Conservation (phyloP, 2,113 vertebrate genomes). For the Daboia siamensis region DNA sequence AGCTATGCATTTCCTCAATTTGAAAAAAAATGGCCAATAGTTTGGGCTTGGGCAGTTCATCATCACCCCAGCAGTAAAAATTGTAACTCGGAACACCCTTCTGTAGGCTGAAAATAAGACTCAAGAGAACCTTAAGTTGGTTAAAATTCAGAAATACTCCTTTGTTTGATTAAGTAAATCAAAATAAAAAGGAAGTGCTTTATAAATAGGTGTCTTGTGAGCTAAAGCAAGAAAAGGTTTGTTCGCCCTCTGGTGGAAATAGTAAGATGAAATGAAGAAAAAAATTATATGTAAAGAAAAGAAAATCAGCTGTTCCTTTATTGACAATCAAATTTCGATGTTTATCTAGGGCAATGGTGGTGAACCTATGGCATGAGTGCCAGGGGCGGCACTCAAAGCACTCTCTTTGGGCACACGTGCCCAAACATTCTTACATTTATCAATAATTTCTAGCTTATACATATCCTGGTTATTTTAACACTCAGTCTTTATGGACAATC, state of each 20-base stretch:
- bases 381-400: too few species aligned
- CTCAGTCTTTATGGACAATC: too few species aligned
- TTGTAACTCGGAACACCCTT: conserved; percentile 19
- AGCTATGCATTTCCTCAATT: conserved; percentile 1
- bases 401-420: too few species aligned
- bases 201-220: conserved; percentile 2
- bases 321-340: background rate
- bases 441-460: too few species aligned
- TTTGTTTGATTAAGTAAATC: conserved; percentile 11
- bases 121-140: conserved; percentile 19
- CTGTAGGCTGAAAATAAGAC: conserved; percentile 34
- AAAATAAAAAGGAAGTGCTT: background rate
- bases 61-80: background rate
- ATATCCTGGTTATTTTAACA: too few species aligned
- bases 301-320: background rate
- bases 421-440: too few species aligned
- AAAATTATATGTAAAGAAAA: background rate
- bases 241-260: background rate
- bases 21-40: conserved; percentile 15
- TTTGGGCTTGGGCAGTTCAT: conserved; percentile 22
- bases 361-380: too few species aligned
- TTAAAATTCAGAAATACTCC: background rate
- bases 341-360: background rate
- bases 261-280: background rate
- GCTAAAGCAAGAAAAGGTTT: background rate